phyloP scores from a whole-genome alignment of 2,888 invertebrate species.

The Norana najaformis region DNA sequence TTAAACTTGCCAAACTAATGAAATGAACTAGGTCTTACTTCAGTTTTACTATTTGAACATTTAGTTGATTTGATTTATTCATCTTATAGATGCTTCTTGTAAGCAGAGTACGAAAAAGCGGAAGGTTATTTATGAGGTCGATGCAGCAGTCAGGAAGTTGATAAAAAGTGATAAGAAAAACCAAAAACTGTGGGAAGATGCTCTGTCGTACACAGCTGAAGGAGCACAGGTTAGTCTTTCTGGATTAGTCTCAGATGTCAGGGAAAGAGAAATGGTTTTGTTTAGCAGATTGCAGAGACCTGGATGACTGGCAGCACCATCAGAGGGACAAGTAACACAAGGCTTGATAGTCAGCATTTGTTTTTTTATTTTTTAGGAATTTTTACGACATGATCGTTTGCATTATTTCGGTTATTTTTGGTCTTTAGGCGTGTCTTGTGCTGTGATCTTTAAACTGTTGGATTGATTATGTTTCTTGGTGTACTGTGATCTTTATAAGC shows the following conservation, averaged over 20 bases:
- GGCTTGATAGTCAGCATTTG: neutral
- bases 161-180: constrained; percentile 70
- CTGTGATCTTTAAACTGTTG: too few species aligned
- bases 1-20: neutral
- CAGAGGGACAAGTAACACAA: too few species aligned
- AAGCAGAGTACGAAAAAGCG: constrained; percentile 19
- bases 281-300: too few species aligned
- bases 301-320: too few species aligned
- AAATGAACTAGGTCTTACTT: neutral
- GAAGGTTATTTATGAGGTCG: constrained; percentile 60
- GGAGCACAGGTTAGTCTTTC: constrained; percentile 47
- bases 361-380: neutral
- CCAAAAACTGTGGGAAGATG: constrained; percentile 73
- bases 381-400: neutral
- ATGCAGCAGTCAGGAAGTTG: constrained; percentile 59
- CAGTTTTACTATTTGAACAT: neutral
- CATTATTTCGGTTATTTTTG: too few species aligned
- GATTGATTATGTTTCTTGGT: too few species aligned
- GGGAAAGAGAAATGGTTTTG: too few species aligned
- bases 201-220: constrained; percentile 65
- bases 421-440: too few species aligned
- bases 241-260: too few species aligned
- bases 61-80: neutral
- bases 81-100: neutral
- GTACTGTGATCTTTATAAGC: neutral